Base-by-base conservation (phyloP, 1,140 invertebrate genomes). In the Drosophila littoralis region DNA sequence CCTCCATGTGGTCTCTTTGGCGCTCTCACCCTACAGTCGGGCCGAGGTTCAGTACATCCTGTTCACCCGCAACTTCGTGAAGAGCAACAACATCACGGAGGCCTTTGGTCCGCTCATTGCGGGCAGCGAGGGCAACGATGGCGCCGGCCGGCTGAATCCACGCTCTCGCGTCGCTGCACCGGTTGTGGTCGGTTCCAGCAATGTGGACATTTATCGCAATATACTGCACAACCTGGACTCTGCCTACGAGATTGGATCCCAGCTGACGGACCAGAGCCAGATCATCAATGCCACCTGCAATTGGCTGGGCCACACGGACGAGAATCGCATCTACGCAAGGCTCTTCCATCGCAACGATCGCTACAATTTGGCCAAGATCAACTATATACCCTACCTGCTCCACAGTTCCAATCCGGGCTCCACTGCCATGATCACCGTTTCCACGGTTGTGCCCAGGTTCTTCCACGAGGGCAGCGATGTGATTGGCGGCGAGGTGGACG, bases 281-380 rank as follows among this genome's bases (percentile, higher is more conserved):
- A 93, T 95, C n/a, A 96, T 99, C 7, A 97, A 99, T 91, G 98
- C 97, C 71, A 97, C 97, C 5, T 97, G 95, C 80, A 99, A 99
- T 90, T 99, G 98, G 97, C 94, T 99, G 70, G 97, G 98, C 12
- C 96, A 94, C 79, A 93, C 94, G 1, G 94, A 96, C 70, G 97
- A 98, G 90, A 94, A 94, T 50, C 94, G 94, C 82, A 96, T 98
- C 63, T 97, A 96, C 81, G 94, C 95, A 22, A 93, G 96, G 89
- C 92, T 98, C 7, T 98, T 98, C 91, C 96, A 98, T 86, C 94
- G 97, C 61, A 97, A 98, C 92, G 97, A 98, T 93, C 94, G 97
- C 67, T 98, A 97, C 81, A 98, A 98, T 93, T 93, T 98, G 50
- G 97, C 97, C 0, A 97, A 96, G 93, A 96, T 98, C 54, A 93